Conservation (phyloP, 1,140 invertebrate species). For the Drosophila sp. region DNA sequence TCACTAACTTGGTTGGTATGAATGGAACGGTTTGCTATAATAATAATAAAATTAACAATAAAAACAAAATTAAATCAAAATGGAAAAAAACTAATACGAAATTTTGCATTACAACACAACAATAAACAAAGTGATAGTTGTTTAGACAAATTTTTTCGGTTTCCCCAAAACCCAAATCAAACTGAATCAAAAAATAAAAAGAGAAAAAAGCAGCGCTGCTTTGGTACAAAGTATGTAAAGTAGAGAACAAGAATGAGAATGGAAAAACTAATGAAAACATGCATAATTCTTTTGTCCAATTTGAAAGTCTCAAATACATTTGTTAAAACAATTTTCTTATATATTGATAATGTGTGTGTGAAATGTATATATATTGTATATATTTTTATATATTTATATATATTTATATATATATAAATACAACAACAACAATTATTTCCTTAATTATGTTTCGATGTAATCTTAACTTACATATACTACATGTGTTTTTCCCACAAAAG, state of each 20-base stretch:
- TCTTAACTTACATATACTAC: conserved; percentile 16
- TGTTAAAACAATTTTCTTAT: conserved; percentile 16
- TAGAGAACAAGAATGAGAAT: not conserved
- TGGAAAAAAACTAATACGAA: conserved; percentile 17
- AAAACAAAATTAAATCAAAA: conserved; percentile 11
- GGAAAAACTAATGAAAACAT: conserved; percentile 13
- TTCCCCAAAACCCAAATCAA: conserved; percentile 31
- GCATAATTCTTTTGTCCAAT: conserved; percentile 3
- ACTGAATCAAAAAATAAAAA: conserved; percentile 18
- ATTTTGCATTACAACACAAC: conserved; percentile 45
- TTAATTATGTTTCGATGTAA: conserved; percentile 10
- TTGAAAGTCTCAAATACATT: conserved; percentile 9
- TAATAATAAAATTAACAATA: conserved; percentile 51
- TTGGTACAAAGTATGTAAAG: conserved; percentile 75
- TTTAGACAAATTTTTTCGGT: conserved; percentile 42
- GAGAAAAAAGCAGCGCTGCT: conserved; percentile 66
- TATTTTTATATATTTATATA: conserved; percentile 30
- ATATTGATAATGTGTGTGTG: conserved; percentile 18
- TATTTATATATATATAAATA: conserved; percentile 17
- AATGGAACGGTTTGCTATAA: conserved; percentile 76
- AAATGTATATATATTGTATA: conserved; percentile 29
- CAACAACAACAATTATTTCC: conserved; percentile 22
- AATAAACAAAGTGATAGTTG: conserved; percentile 40
- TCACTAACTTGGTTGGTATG: conserved; percentile 73
- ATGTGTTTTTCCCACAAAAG: conserved; percentile 66